phyloP scores from a whole-genome alignment of 2,888 invertebrate genomes.

The Ophraella communa region DNA sequence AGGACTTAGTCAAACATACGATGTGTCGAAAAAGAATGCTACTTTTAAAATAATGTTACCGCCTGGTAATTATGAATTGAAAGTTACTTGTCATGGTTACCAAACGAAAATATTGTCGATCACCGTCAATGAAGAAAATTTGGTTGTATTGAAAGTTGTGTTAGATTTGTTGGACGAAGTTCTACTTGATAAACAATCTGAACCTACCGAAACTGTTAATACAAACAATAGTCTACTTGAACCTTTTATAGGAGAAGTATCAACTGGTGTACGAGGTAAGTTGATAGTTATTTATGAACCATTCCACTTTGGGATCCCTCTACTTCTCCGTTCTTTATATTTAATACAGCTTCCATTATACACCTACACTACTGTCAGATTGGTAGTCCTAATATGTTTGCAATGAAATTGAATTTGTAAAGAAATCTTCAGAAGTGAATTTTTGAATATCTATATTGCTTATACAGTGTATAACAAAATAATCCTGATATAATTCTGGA shows the following conservation, averaged over 20 bases:
- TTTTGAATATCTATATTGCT: no score
- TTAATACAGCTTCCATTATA: no score
- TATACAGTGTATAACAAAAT: no score
- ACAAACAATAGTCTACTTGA: constrained; percentile 38
- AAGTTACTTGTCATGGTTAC: constrained; percentile 69
- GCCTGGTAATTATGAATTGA: constrained; percentile 70
- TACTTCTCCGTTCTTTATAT: no score
- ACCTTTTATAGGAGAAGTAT: constrained; percentile 40
- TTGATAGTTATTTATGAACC: background rate
- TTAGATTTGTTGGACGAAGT: constrained; percentile 18
- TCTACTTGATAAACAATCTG: constrained; percentile 18
- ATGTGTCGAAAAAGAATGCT: constrained; percentile 73
- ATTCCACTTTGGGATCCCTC: no score
- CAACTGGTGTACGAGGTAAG: constrained; percentile 48
- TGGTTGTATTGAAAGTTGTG: constrained; percentile 55
- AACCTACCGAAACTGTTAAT: background rate
- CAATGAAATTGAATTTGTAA: no score
- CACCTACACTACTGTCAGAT: no score
- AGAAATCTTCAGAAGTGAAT: no score
- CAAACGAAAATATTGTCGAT: constrained; percentile 61
- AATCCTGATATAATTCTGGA: no score
- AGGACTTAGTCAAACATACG: constrained; percentile 65
- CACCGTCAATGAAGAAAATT: constrained; percentile 56
- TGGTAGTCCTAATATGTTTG: no score
- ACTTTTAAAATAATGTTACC: constrained; percentile 76